Base-by-base conservation (phyloP, 2,797 vertebrate species). In the Lemur catta region DNA sequence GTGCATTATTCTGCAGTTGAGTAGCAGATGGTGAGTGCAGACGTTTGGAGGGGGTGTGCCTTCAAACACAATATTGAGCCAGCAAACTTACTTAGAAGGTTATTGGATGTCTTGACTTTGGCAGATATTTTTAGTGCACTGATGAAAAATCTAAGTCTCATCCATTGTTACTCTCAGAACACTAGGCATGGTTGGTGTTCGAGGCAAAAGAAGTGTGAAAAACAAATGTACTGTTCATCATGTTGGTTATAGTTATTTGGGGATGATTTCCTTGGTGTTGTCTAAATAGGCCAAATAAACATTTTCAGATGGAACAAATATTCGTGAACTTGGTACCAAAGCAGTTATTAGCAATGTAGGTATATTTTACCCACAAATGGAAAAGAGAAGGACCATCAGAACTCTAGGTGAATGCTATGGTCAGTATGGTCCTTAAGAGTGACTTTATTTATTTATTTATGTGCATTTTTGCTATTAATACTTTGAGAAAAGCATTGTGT, bases 1-100 rank as follows among this genome's bases (percentile, higher is more conserved):
- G 89, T 59, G 65, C 94, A 96, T 97, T 97, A 97, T 97, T 97
- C 91, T 97, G 96, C 2, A 28, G 96, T 97, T 96, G 91, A 92
- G 89, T 96, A 97, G 97, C 97, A 98, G 97, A 98, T 98, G 97
- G 97, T 89, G 96, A 97, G 93, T 96, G 84, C 97, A 98, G 96
- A 97, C 97, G 24, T 97, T 97, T 97, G 96, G 96, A 97, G 97
- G 93, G 96, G 95, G 96, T 97, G 96, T 97, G 94, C 93, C 97
- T 97, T 97, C 96, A 96, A 95, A 89, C 94, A 85, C 80, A 96
- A 94, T 86, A 86, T 93, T 87, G 87, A 98, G 97, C 96, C 96
- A 97, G 78, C 94, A 97, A 97, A 98, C 97, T 97, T 98, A 98
- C 97, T 98, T 98, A 98, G 92, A 96, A 97, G 98, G 98, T 97